Percentiles rank a stretch among this genome's conserved stretches.
These are phyloP conservation scores for Hemicordylus capensis DNA, from an alignment of 2,113 vertebrate genomes.

Conservation along the genomic window DNA sequence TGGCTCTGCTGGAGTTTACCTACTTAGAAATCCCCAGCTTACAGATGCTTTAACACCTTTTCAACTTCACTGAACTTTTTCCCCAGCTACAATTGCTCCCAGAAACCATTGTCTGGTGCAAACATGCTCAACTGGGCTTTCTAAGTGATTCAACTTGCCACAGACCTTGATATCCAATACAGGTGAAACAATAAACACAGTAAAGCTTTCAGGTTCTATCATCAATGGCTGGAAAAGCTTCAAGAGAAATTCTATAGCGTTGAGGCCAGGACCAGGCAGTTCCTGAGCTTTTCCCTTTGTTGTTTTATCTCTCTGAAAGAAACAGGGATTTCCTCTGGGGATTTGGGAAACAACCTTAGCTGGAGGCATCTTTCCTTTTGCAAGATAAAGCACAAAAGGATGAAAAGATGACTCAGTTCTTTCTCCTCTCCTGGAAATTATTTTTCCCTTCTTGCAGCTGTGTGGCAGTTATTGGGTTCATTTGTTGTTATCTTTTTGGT, in stretches of 20 bases:
- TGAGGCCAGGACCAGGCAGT: constrained; percentile 23
- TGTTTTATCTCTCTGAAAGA: constrained; percentile 68
- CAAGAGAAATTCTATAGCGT: constrained; percentile 60
- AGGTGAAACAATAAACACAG: constrained; percentile 55
- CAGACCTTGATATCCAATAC: constrained; percentile 52
- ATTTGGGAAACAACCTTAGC: constrained; percentile 60
- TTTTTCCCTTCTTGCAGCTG: neutral
- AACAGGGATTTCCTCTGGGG: constrained; percentile 69
- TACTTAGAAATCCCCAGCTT: constrained; percentile 6
- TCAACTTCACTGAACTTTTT: constrained; percentile 52
- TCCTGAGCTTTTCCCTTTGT: constrained; percentile 61
- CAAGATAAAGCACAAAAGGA: constrained; percentile 43
- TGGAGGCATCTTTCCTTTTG: constrained; percentile 47
- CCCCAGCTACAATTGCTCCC: constrained; percentile 32
- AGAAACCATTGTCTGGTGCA: constrained; percentile 30
- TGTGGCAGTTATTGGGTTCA: neutral
- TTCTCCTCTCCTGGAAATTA: neutral
- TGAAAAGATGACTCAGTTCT: constrained; percentile 41
- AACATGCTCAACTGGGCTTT: constrained; percentile 38
- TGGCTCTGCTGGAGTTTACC: neutral
- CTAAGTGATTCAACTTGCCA: constrained; percentile 57
- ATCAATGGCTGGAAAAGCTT: constrained; percentile 56
- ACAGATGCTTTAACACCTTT: constrained; percentile 50
- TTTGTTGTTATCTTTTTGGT: neutral
- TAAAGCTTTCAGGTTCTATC: constrained; percentile 48